Conservation (phyloP, 2,888 invertebrate species). For the Hypselothyrea guttata region DNA sequence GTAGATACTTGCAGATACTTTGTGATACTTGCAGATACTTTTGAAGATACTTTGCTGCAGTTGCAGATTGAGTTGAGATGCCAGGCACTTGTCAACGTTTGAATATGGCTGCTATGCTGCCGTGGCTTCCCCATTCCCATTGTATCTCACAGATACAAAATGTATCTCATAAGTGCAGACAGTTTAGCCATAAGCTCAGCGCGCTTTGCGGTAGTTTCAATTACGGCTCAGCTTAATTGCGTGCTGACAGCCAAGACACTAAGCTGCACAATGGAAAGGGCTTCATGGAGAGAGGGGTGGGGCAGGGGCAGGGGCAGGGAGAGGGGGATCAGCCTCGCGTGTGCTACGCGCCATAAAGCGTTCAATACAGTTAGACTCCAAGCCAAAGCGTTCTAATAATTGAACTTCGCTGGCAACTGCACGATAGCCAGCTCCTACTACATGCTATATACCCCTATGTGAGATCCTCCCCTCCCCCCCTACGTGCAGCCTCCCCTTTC, state of each 20-base stretch:
- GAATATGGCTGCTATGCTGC: no score
- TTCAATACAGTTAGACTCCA: conserved; percentile 73
- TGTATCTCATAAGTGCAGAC: conserved; percentile 47
- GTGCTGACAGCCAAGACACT: no score
- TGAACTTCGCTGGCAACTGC: conserved; percentile 71
- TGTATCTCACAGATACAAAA: conserved; percentile 35
- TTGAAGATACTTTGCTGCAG: conserved; percentile 10
- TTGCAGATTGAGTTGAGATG: conserved; percentile 20
- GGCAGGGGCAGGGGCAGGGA: conserved; percentile 1
- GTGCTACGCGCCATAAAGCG: conserved; percentile 76
- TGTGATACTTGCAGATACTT: conserved; percentile 38
- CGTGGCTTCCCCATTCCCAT: no score
- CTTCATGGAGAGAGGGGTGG: not conserved
- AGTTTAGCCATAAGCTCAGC: conserved; percentile 50
- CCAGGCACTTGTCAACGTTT: no score
- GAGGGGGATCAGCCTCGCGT: conserved; percentile 45
- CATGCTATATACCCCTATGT: not conserved
- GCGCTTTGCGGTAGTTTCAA: conserved; percentile 73
- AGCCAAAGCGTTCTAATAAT: conserved; percentile 74
- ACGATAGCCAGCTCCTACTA: conserved; percentile 52
- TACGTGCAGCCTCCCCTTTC: not conserved
- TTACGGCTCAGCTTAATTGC: conserved; percentile 68
- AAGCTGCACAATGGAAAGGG: no score
- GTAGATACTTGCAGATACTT: conserved; percentile 19
- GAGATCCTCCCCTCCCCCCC: not conserved